These are phyloP conservation scores for Drosophila sechellia DNA, from an alignment of 1,140 invertebrate species.

Conservation along the genomic window DNA sequence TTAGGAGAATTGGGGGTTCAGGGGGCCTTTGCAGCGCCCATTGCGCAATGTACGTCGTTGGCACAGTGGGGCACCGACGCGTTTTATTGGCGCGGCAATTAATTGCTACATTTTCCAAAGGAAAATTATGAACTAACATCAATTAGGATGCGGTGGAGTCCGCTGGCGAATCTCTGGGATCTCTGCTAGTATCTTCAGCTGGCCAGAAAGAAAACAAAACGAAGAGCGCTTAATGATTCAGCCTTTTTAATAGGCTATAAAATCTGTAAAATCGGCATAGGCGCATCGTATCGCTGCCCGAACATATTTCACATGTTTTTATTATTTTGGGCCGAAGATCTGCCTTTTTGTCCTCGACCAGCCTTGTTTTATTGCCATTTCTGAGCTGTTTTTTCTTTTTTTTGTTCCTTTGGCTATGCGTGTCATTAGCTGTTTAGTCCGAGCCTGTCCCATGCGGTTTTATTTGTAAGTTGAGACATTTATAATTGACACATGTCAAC, in stretches of 20 bases:
- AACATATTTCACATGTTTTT: slow-evolving; percentile 81
- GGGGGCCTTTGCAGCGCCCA: slow-evolving; percentile 53
- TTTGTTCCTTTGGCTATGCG: slow-evolving; percentile 41
- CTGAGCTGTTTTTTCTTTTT: background rate
- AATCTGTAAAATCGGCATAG: slow-evolving; percentile 77
- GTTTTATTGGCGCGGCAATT: slow-evolving; percentile 82
- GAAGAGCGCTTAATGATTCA: slow-evolving; percentile 74
- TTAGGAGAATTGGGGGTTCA: background rate
- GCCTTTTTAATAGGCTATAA: slow-evolving; percentile 81
- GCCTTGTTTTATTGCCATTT: slow-evolving; percentile 61
- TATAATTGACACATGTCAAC: slow-evolving; percentile 77
- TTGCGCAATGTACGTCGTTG: slow-evolving; percentile 74
- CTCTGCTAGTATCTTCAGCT: slow-evolving; percentile 4
- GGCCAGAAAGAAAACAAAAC: slow-evolving; percentile 50
- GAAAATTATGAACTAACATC: slow-evolving; percentile 83
- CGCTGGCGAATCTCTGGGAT: slow-evolving; percentile 1
- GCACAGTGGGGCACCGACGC: slow-evolving; percentile 77
- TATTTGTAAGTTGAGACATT: slow-evolving; percentile 70
- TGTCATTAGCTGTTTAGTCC: slow-evolving; percentile 52
- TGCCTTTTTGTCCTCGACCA: slow-evolving; percentile 14
- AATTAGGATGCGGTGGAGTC: slow-evolving; percentile 66
- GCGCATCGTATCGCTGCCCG: slow-evolving; percentile 62
- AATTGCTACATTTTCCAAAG: slow-evolving; percentile 83
- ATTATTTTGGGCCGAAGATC: slow-evolving; percentile 70
- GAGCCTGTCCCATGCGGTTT: slow-evolving; percentile 65